A percentile compares a stretch with the other conserved stretches of the same genome.
phyloP scores from a whole-genome alignment of 2,888 invertebrate genomes.

The Tachystola acroxantha region DNA sequence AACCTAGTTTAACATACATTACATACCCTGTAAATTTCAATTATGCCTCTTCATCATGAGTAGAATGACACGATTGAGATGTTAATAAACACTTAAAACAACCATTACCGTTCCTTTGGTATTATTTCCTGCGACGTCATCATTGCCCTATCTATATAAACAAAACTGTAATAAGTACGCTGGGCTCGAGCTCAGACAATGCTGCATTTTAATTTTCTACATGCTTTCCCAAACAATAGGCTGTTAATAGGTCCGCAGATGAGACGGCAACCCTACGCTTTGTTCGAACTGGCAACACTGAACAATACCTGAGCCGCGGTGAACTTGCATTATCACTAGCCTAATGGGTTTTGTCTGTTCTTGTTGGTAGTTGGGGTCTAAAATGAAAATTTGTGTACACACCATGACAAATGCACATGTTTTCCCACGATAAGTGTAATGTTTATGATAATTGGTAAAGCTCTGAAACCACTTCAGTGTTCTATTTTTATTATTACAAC shows the following conservation, averaged over 20 bases:
- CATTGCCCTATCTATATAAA: conserved; percentile 19
- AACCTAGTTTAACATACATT: no score
- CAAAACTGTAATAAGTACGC: conserved; percentile 44
- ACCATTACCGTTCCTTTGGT: not conserved
- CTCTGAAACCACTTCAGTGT: no score
- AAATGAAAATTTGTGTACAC: conserved; percentile 52
- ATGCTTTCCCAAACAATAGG: conserved; percentile 61
- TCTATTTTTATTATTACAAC: no score
- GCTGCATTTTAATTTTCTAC: conserved; percentile 74
- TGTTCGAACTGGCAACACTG: conserved; percentile 61
- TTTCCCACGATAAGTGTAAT: conserved; percentile 44
- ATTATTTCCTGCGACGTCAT: not conserved
- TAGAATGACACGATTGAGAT: no score
- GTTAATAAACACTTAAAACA: no score
- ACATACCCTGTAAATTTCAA: no score
- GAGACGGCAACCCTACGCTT: conserved; percentile 62
- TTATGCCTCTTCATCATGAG: no score
- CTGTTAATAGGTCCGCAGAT: conserved; percentile 65
- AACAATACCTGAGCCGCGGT: conserved; percentile 66
- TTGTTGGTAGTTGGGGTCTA: conserved; percentile 19
- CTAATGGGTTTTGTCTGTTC: conserved; percentile 71
- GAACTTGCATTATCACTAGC: conserved; percentile 74
- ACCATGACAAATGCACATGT: conserved; percentile 47
- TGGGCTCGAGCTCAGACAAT: conserved; percentile 52
- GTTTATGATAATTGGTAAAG: conserved; percentile 17